Base-by-base conservation (phyloP, 2,113 vertebrate genomes). In the Axis porcinus region DNA sequence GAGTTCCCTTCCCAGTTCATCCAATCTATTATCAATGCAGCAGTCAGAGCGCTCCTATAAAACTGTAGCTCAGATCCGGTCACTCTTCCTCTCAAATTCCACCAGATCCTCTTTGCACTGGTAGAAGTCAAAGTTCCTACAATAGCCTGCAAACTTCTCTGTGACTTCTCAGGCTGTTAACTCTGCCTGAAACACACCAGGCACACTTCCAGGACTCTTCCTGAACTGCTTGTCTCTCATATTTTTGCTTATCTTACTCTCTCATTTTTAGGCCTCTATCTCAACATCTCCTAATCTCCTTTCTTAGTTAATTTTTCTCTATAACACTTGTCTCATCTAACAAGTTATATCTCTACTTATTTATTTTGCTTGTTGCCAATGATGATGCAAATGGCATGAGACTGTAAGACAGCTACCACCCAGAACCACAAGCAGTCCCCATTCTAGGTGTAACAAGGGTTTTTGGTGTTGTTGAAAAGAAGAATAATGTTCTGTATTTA, bases 1-100 rank as follows among this genome's bases (percentile, higher is more conserved):
- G 30, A 27, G 19, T 7, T 9, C 36, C 19, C 30, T 50, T 9
- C 19, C 10, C 10, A 11, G 6, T 0, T 43, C 9, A 17, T 15
- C 33, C 16, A 9, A 23, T 78, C 21, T 16, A 8, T 40, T 58
- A 28, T 88, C 30, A 36, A 15, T 25, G 45, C 2, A 36, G 50
- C 67, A 47, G 86, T 82, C 55, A 27, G 50, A 79, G 30, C 25
- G 7, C 30, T 8, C 17, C 57, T 79, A 36, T 12, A 25, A 78
- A 45, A 52, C 3, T 57, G 14, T 82, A 13, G 58, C 28, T 82
- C 30, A 45, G 33, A 47, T 30, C 23, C 6, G 15, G 6, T 45
- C 36, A 2, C 27, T 33, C 30, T 33, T 74, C 54, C 76, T 52
- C 43, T 50, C 52, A 47, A 62, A 82, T 12, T 19, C 23, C 23